A percentile compares a stretch with the other conserved stretches of the same genome.
Conservation (phyloP, 2,797 vertebrate genomes). For the Tragopan temminckii region DNA sequence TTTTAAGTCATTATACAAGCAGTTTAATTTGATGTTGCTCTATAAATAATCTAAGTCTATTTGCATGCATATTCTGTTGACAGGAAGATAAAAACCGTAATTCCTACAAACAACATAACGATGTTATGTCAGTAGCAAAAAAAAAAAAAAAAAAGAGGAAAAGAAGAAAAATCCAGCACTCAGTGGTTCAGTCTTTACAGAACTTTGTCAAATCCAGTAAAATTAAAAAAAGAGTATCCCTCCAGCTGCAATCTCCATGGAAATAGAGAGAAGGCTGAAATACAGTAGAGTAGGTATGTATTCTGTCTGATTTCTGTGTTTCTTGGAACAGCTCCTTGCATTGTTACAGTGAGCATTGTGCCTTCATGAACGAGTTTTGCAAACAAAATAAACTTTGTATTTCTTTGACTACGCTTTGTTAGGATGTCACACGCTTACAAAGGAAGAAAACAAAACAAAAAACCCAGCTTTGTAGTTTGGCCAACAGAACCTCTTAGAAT, state of each 20-base stretch:
- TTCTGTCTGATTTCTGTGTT: background rate
- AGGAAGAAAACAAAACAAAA: background rate
- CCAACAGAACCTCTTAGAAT: background rate
- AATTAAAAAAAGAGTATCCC: background rate
- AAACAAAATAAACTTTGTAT: background rate
- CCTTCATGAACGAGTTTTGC: background rate
- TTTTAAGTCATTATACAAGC: slow-evolving; percentile 74
- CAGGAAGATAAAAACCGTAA: slow-evolving; percentile 63
- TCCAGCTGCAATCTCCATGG: background rate
- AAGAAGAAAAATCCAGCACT: slow-evolving; percentile 45
- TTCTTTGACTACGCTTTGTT: background rate
- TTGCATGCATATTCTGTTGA: slow-evolving; percentile 77
- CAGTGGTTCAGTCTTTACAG: slow-evolving; percentile 13
- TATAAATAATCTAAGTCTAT: slow-evolving; percentile 75
- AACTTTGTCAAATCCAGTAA: background rate
- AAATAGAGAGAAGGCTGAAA: background rate
- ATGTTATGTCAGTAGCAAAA: slow-evolving; percentile 60
- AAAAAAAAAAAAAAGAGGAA: background rate
- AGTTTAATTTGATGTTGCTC: slow-evolving; percentile 81
- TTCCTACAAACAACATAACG: slow-evolving; percentile 71
- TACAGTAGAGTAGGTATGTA: background rate
- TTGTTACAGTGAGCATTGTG: background rate
- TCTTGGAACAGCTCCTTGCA: rapidly evolving
- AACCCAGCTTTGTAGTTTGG: background rate
- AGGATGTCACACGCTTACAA: background rate